These are phyloP conservation scores for Drosophila rhopaloa DNA, from an alignment of 1,140 invertebrate genomes.

Conservation along the genomic window DNA sequence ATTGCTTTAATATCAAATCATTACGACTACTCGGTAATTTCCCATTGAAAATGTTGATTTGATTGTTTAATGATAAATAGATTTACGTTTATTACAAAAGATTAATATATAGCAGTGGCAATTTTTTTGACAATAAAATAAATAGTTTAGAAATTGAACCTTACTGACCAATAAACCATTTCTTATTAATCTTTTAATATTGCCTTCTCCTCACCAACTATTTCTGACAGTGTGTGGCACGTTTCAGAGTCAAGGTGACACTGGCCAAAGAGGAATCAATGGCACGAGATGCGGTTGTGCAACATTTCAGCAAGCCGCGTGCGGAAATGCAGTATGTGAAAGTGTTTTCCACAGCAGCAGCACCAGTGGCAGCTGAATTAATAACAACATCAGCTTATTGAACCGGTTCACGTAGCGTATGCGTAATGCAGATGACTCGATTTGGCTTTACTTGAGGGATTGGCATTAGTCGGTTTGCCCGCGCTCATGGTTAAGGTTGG, in stretches of 20 bases:
- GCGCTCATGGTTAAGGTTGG: conserved; percentile 65
- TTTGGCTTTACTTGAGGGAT: conserved; percentile 17
- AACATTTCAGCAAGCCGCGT: conserved; percentile 48
- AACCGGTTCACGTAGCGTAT: conserved; percentile 72
- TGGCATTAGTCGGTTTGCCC: not conserved
- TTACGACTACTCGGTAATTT: not conserved
- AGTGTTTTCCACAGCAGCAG: conserved; percentile 43
- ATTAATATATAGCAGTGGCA: no score
- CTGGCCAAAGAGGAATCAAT: conserved; percentile 46
- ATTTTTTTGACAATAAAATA: not conserved
- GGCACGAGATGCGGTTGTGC: conserved; percentile 63
- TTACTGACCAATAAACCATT: no score
- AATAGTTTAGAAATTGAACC: not conserved
- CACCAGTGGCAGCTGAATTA: conserved; percentile 17
- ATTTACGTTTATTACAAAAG: no score
- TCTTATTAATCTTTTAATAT: no score
- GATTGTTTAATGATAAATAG: no score
- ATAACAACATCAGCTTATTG: conserved; percentile 4
- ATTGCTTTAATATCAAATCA: not conserved
- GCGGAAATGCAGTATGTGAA: conserved; percentile 75
- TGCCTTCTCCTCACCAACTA: no score
- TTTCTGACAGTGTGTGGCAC: conserved; percentile 25
- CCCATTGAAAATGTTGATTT: no score
- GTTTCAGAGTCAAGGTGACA: conserved; percentile 77
- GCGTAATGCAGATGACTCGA: conserved; percentile 41